These are phyloP conservation scores for Matsumyia berberina DNA, from an alignment of 2,888 invertebrate genomes.

Conservation along the genomic window DNA sequence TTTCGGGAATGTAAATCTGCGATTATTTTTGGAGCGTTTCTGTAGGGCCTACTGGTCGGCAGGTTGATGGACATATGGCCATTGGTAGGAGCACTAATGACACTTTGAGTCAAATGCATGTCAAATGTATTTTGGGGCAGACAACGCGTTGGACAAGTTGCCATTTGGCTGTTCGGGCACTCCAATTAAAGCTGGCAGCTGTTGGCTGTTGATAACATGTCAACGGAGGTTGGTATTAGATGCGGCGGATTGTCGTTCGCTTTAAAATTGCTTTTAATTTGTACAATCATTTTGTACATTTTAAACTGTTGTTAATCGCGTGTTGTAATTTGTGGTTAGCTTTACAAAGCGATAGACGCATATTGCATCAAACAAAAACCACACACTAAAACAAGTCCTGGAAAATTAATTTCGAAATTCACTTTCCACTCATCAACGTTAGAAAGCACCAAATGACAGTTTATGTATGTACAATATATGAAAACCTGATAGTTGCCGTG, in stretches of 20 bases:
- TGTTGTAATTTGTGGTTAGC: no score
- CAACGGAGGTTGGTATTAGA: background rate
- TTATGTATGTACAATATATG: no score
- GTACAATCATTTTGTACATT: no score
- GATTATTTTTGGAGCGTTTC: slow-evolving; percentile 47
- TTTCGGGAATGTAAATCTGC: slow-evolving; percentile 59
- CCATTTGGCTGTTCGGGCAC: slow-evolving; percentile 34
- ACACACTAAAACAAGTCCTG: no score
- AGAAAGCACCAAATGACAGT: no score
- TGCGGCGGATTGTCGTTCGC: background rate
- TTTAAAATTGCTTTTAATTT: slow-evolving; percentile 20
- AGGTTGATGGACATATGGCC: slow-evolving; percentile 16
- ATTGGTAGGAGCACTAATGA: slow-evolving; percentile 38
- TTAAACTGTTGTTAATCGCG: no score
- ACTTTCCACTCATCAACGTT: no score
- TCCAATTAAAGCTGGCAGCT: slow-evolving; percentile 59
- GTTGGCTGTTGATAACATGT: slow-evolving; percentile 15
- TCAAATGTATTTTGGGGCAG: slow-evolving; percentile 39
- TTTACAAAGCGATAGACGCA: no score
- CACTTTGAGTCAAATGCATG: slow-evolving; percentile 64
- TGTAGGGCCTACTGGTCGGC: background rate
- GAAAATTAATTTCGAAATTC: no score
- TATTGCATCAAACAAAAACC: no score
- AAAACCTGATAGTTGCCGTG: no score
- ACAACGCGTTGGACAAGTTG: slow-evolving; percentile 48